Evolutionary conservation across 2,888 invertebrate species (phyloP).

Genomic region (Eudiplozoon nipponicum): DNA sequence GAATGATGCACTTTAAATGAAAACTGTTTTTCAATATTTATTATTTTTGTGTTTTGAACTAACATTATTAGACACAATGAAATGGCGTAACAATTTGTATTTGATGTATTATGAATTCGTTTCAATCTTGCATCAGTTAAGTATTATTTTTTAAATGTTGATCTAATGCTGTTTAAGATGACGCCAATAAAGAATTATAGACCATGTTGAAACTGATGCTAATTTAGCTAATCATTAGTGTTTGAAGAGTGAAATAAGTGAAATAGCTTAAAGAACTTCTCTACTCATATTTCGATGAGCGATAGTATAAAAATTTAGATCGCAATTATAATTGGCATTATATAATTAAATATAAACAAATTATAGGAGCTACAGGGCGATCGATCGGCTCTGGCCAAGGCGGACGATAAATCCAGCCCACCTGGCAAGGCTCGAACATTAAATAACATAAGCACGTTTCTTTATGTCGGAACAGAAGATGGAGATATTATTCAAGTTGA

Average conservation of each 20-base stretch:
- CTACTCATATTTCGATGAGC: too few relatives aligned
- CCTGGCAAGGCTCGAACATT: conserved; percentile 23
- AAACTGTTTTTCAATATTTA: not conserved
- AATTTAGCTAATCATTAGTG: too few relatives aligned
- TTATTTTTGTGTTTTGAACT: not conserved
- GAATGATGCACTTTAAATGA: not conserved
- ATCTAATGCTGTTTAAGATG: too few relatives aligned
- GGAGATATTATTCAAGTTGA: conserved; percentile 28
- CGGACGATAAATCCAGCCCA: conserved; percentile 19
- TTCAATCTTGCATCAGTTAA: too few relatives aligned
- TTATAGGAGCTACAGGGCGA: conserved; percentile 12
- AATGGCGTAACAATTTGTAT: not conserved
- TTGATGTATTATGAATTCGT: not conserved
- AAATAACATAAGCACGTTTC: conserved; percentile 23
- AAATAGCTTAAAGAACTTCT: too few relatives aligned
- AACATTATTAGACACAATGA: not conserved
- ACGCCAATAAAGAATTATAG: too few relatives aligned
- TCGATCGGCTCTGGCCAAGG: conserved; percentile 12
- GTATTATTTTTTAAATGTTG: too few relatives aligned
- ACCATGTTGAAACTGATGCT: too few relatives aligned
- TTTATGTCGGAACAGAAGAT: conserved; percentile 28
- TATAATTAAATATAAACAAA: not conserved
- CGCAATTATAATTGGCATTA: too few relatives aligned
- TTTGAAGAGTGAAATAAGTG: too few relatives aligned
- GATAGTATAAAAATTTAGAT: too few relatives aligned